Percentiles rank a stretch among this genome's conserved stretches.
These are phyloP conservation scores for Resseliella maxima DNA, from an alignment of 2,888 invertebrate genomes.

Conservation along the genomic window DNA sequence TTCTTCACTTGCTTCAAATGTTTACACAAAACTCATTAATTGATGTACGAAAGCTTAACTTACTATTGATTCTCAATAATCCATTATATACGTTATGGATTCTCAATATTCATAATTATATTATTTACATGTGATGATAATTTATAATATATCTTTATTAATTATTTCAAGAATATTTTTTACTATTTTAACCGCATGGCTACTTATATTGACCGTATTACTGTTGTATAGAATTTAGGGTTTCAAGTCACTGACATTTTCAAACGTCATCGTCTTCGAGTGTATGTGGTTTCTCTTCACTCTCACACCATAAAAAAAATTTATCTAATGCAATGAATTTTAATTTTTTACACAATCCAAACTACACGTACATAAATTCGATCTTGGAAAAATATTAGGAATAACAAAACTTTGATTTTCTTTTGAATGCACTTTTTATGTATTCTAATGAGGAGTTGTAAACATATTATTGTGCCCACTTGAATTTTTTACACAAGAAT, in stretches of 20 bases:
- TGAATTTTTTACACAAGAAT: neutral
- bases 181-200: slow-evolving; percentile 41
- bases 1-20: neutral
- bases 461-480: neutral
- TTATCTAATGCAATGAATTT: slow-evolving; percentile 34
- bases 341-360: neutral
- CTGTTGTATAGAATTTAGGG: slow-evolving; percentile 22
- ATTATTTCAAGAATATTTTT: neutral
- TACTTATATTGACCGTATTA: slow-evolving; percentile 6
- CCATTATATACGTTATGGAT: no score
- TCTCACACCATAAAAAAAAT: slow-evolving; percentile 41
- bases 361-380: neutral
- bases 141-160: neutral
- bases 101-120: neutral
- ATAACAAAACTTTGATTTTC: neutral
- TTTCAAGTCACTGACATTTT: slow-evolving; percentile 53
- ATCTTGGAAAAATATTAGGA: neutral
- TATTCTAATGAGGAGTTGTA: neutral
- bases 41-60: neutral
- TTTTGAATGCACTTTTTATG: neutral
- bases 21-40: neutral
- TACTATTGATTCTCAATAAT: no score
- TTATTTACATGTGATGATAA: neutral
- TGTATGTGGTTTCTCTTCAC: slow-evolving; percentile 18
- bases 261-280: slow-evolving; percentile 51